Conservation (phyloP, 53 echinoderm and acorn worm genomes). For the Crossaster papposus region DNA sequence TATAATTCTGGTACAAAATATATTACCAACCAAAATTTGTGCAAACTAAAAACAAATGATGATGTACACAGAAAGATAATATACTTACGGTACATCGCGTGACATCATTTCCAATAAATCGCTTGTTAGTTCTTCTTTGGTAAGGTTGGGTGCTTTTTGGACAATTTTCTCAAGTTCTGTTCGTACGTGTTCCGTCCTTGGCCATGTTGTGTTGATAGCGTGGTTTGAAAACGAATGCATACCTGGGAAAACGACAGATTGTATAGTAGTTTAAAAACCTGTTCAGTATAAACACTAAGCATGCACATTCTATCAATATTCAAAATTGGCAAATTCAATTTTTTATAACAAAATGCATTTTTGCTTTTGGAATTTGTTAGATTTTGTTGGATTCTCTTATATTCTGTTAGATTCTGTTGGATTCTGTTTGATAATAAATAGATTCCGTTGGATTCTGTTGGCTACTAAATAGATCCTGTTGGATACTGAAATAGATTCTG, state of each 20-base stretch:
- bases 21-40: neutral
- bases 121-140: constrained; percentile 22
- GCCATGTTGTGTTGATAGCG: constrained; percentile 10
- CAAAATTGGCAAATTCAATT: neutral
- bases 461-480: no score
- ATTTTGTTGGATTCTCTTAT: no score
- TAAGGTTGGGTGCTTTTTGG: neutral
- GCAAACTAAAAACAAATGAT: neutral
- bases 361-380: no score
- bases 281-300: neutral
- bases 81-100: constrained; percentile 33
- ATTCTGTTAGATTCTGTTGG: no score
- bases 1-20: neutral
- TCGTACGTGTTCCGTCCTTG: constrained; percentile 44
- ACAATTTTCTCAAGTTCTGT: constrained; percentile 26
- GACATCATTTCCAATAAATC: constrained; percentile 28
- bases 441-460: no score
- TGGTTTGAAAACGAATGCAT: constrained; percentile 48
- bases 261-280: neutral
- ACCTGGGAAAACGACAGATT: constrained; percentile 29
- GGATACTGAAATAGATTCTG: no score
- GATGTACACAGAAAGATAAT: neutral
- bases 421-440: no score
- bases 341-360: no score
- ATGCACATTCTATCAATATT: neutral